Percentiles rank a stretch among this genome's conserved stretches.
Conservation (phyloP, 2,113 vertebrate genomes). For the Oceanites oceanicus region DNA sequence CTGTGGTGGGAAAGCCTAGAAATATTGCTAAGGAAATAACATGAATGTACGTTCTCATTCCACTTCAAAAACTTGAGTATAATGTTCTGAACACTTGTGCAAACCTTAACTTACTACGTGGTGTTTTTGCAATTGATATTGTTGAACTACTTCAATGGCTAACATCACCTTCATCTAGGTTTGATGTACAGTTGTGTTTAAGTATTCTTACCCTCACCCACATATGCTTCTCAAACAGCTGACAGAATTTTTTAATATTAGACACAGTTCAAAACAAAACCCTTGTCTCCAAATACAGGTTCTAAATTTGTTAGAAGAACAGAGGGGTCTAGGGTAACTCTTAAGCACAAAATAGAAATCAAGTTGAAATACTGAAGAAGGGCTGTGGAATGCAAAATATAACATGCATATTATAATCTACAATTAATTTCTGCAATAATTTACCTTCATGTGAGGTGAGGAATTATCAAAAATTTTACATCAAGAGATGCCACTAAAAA, state of each 20-base stretch:
- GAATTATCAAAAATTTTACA: neutral
- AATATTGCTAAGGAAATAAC: neutral
- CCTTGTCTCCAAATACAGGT: neutral
- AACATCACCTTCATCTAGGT: neutral
- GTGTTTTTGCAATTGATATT: neutral
- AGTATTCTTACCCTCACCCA: neutral
- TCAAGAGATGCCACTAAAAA: neutral
- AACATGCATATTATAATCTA: neutral
- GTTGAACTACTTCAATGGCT: neutral
- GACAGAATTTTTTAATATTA: neutral
- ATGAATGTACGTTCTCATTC: neutral
- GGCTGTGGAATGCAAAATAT: neutral
- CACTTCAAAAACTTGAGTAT: neutral
- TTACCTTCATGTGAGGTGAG: neutral
- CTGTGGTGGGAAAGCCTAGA: neutral
- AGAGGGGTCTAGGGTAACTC: neutral
- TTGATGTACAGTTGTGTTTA: neutral
- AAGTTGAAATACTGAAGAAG: neutral
- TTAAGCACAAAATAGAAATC: neutral
- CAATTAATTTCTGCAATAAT: neutral
- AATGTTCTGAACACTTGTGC: neutral
- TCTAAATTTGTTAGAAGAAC: neutral
- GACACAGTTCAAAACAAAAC: neutral
- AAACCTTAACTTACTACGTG: neutral
- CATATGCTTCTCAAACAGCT: neutral